Conservation (phyloP, 2,113 vertebrate genomes). For the Falco punctatus region DNA sequence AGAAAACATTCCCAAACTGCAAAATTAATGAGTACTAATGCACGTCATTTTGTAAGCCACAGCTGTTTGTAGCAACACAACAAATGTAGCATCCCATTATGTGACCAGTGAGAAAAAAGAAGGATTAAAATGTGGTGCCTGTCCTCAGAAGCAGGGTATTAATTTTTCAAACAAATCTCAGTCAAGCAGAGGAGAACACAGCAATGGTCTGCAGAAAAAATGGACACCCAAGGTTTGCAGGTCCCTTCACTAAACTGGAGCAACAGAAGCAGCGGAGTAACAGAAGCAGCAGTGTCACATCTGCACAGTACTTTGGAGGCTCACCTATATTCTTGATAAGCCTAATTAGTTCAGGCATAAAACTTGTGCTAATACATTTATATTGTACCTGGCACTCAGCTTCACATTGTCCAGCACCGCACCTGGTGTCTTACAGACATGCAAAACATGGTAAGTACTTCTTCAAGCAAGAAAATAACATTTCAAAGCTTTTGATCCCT, state of each 20-base stretch:
- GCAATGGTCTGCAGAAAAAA: background rate
- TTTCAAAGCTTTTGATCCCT: background rate
- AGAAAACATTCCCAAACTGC: conserved; percentile 47
- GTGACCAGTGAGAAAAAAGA: conserved; percentile 31
- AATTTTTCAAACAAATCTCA: background rate
- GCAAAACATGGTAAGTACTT: background rate
- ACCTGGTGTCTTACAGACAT: background rate
- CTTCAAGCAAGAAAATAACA: background rate
- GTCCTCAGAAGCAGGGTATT: background rate
- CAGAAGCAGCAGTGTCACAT: background rate
- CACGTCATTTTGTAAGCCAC: background rate
- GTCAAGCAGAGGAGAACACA: background rate
- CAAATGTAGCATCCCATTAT: conserved; percentile 23
- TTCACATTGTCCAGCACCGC: background rate
- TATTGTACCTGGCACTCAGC: background rate
- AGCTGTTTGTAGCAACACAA: background rate
- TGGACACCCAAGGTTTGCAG: background rate
- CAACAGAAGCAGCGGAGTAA: background rate
- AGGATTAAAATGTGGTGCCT: background rate
- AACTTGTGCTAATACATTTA: background rate
- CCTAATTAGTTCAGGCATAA: background rate
- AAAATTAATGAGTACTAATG: conserved; percentile 50
- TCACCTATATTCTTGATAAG: background rate
- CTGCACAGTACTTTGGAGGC: background rate
- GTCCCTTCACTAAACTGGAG: background rate